Conservation (phyloP, 2,888 invertebrate species). For the Sepiola atlantica region DNA sequence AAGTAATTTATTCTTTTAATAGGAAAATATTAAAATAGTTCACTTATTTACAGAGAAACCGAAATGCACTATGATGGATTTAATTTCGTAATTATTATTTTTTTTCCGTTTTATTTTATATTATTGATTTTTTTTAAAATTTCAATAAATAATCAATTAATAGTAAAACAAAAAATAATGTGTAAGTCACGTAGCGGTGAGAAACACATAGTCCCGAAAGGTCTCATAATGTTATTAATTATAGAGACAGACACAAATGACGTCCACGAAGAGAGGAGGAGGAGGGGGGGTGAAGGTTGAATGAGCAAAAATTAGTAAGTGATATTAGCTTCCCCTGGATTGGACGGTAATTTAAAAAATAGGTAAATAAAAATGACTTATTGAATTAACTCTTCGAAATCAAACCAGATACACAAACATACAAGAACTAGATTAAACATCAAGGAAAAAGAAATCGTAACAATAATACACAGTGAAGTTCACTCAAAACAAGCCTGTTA, state of each 20-base stretch:
- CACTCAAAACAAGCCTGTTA: not conserved
- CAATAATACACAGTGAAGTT: not conserved
- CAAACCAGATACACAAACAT: not conserved
- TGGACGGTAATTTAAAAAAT: not conserved
- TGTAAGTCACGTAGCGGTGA: no score
- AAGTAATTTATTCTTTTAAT: no score
- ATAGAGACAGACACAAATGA: not conserved
- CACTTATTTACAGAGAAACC: no score
- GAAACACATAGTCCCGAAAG: no score
- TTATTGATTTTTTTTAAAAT: no score
- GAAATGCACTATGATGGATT: no score
- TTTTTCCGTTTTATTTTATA: no score
- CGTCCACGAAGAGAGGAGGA: not conserved
- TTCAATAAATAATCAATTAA: no score
- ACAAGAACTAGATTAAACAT: not conserved
- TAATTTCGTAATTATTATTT: no score
- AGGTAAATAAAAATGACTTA: not conserved
- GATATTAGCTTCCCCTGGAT: constrained; percentile 44
- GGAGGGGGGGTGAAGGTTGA: not conserved
- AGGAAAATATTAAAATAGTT: no score
- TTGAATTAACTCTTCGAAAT: not conserved
- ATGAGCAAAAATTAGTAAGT: constrained; percentile 32
- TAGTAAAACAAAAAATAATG: no score
- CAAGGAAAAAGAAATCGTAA: not conserved
- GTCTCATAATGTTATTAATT: no score